Percentiles rank a stretch among this genome's conserved stretches.
phyloP scores from a whole-genome alignment of 2,888 invertebrate species.

The Rutpela maculata region DNA sequence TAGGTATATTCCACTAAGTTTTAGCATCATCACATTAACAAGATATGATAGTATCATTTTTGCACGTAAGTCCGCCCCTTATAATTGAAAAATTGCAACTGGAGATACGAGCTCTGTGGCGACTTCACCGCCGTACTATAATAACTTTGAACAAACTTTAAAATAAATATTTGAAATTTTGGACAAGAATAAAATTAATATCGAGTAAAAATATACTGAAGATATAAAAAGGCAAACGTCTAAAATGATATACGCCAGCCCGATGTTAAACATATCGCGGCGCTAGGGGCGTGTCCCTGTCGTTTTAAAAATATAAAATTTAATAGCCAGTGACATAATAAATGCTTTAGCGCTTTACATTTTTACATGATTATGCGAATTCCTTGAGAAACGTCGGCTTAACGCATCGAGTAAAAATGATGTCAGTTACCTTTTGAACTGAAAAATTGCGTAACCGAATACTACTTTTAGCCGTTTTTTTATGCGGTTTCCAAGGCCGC shows the following conservation, averaged over 20 bases:
- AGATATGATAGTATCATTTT: no score
- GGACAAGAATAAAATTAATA: not conserved
- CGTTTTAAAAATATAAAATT: slow-evolving; percentile 22
- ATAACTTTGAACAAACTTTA: not conserved
- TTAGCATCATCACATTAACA: no score
- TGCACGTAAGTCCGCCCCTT: no score
- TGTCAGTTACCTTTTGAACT: slow-evolving; percentile 33
- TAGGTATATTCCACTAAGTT: no score
- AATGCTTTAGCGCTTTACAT: slow-evolving; percentile 8
- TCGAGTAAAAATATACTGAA: not conserved
- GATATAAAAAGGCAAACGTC: slow-evolving; percentile 8
- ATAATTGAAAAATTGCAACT: no score
- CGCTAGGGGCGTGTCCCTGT: slow-evolving; percentile 1
- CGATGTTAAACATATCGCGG: slow-evolving; percentile 5
- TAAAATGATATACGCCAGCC: not conserved
- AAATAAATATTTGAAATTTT: not conserved
- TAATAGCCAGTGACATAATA: slow-evolving; percentile 24
- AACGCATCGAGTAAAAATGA: slow-evolving; percentile 11
- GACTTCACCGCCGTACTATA: no score
- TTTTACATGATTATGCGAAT: slow-evolving; percentile 14
- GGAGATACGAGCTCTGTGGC: no score
- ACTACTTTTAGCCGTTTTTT: slow-evolving; percentile 12
- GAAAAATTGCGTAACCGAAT: slow-evolving; percentile 32
- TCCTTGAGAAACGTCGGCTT: not conserved
- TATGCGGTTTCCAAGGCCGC: slow-evolving; percentile 19